phyloP scores from a whole-genome alignment of 2,113 vertebrate genomes.

The Dasyprocta punctata region DNA sequence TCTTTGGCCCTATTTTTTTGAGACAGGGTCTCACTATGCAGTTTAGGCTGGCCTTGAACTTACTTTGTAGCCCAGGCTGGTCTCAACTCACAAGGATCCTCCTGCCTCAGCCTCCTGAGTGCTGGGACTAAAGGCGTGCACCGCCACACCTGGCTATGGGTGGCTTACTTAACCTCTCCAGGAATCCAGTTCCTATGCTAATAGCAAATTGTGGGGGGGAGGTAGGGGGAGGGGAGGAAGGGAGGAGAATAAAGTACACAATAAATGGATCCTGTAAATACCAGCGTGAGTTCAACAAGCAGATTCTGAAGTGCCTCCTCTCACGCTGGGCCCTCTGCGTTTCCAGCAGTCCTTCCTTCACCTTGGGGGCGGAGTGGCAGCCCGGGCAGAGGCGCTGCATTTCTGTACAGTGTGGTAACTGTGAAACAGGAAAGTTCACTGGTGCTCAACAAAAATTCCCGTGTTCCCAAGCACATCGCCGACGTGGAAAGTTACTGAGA shows the following conservation, averaged over 20 bases:
- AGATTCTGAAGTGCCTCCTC: neutral
- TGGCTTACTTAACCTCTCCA: too few species aligned
- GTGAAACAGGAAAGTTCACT: slow-evolving; percentile 41
- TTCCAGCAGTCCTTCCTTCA: neutral
- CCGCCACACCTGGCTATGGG: too few species aligned
- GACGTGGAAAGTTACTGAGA: slow-evolving; percentile 71
- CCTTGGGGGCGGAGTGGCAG: neutral
- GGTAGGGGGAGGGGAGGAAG: neutral
- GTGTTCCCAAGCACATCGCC: slow-evolving; percentile 44
- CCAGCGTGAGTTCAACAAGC: neutral
- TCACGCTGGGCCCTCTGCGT: neutral
- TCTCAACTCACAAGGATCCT: too few species aligned
- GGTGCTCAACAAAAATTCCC: slow-evolving; percentile 38
- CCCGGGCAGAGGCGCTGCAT: neutral
- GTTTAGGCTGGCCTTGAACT: too few species aligned
- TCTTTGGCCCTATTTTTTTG: too few species aligned
- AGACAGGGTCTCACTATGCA: too few species aligned
- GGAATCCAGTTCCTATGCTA: neutral
- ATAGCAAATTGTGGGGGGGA: neutral
- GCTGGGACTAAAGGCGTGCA: too few species aligned
- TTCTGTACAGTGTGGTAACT: slow-evolving; percentile 28
- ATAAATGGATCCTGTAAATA: neutral
- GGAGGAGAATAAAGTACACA: neutral
- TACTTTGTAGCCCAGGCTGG: too few species aligned
- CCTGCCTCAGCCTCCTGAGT: too few species aligned